Evolutionary conservation across 2,888 invertebrate genomes (phyloP).

Genomic region (Conistra vaccinii): DNA sequence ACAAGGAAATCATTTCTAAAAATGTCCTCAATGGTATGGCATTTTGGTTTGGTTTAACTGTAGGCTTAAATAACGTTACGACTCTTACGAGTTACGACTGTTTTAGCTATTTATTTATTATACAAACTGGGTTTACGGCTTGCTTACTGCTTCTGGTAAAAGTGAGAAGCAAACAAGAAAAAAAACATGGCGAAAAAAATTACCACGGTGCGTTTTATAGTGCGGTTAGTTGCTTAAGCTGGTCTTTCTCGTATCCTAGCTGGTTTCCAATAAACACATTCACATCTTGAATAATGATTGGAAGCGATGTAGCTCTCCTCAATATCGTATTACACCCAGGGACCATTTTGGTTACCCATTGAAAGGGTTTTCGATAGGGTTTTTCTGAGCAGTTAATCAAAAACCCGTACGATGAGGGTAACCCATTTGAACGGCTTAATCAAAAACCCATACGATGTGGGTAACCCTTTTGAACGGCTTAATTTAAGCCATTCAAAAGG

Average conservation of each 20-base stretch:
- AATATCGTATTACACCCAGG: slow-evolving; percentile 62
- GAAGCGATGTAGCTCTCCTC: slow-evolving; percentile 45
- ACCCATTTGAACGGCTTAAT: no score
- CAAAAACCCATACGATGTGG: no score
- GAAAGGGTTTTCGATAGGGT: no score
- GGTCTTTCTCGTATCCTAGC: slow-evolving; percentile 15
- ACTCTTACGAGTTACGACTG: slow-evolving; percentile 18
- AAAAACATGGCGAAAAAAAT: not conserved
- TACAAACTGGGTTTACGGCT: slow-evolving; percentile 19
- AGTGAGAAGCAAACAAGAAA: not conserved
- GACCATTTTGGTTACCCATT: no score
- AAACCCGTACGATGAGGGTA: no score
- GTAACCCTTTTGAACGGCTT: no score
- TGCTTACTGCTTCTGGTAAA: slow-evolving; percentile 21
- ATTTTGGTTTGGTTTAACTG: slow-evolving; percentile 44
- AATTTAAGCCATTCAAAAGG: no score
- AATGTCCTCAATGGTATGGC: slow-evolving; percentile 51
- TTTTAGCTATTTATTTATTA: slow-evolving; percentile 35
- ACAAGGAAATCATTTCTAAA: slow-evolving; percentile 63
- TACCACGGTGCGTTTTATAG: slow-evolving; percentile 15
- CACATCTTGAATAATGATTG: slow-evolving; percentile 52
- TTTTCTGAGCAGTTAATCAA: no score
- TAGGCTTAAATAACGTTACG: slow-evolving; percentile 21
- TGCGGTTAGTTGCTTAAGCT: slow-evolving; percentile 20
- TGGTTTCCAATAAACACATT: slow-evolving; percentile 56